Base-by-base conservation (phyloP, 2,797 vertebrate species). In the Tinamus major region DNA sequence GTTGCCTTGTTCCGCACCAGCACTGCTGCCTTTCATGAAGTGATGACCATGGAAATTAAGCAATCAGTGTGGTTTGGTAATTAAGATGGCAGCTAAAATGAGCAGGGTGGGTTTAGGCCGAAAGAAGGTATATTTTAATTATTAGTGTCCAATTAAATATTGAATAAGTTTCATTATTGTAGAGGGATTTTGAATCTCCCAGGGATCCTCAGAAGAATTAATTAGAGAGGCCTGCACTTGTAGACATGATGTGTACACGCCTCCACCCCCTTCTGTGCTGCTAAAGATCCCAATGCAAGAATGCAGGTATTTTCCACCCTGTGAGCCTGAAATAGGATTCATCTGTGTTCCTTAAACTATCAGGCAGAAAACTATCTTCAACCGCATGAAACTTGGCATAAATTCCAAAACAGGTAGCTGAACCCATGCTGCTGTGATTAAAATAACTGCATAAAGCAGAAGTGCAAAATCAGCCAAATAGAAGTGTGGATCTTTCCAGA, bases 101-200 rank as follows among this genome's bases (percentile, higher is more conserved):
- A 68, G 62, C 92, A 79, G 39, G 15, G 65, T 79, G 63, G 87
- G 70, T 76, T 64, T 67, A 61, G 82, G 51, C 77, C 93, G 90
- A 93, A 92, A 95, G 79, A 69, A 94, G 62, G 76, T 95, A 67
- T 95, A 79, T 92, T 96, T 96, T 93, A 96, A 95, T 96, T 96
- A 93, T 95, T 95, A 96, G 92, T 69, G 89, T 93, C 93, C 93
- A 95, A 96, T 96, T 96, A 93, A 94, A 93, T 95, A 93, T 79
- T 92, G 87, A 94, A 70, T 92, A 91, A 82, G 67, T 90, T 92
- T 78, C 87, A 74, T 93, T 92, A 95, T 93, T 95, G 92, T 63
- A 86, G 74, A 85, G 91, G 90, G 96, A 93, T 69, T 92, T 93
- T 79, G 6, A 81, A 77, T 39, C 94, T 92, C 95, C 64, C 74